Conservation (phyloP, 1,140 invertebrate genomes). For the Drosophila pseudoobscura region DNA sequence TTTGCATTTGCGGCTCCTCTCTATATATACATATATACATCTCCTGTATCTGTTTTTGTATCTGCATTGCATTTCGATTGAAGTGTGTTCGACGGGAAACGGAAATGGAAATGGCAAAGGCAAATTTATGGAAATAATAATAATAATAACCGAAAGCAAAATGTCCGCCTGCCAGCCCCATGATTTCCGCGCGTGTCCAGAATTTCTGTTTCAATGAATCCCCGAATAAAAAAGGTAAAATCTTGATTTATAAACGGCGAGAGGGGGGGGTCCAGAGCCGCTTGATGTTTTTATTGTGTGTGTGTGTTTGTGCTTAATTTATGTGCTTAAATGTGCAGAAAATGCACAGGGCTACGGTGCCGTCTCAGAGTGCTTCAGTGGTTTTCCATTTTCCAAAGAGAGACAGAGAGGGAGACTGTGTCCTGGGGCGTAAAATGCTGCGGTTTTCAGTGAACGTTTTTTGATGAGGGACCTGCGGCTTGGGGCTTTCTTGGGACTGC, state of each 20-base stretch:
- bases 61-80: constrained; percentile 49
- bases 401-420: constrained; percentile 10
- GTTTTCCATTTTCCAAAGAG: no score
- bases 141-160: constrained; percentile 30
- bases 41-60: neutral
- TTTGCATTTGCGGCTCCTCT: constrained; percentile 58
- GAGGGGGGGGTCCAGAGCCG: neutral
- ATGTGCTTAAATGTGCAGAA: constrained; percentile 79
- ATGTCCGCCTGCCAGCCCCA: neutral
- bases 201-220: constrained; percentile 17
- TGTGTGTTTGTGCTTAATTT: constrained; percentile 65
- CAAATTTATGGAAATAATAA: constrained; percentile 80
- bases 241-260: constrained; percentile 40
- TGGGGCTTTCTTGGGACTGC: neutral
- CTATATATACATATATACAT: neutral
- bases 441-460: constrained; percentile 36
- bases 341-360: constrained; percentile 28
- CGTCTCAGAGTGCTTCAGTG: no score
- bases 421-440: constrained; percentile 49
- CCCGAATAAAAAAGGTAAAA: constrained; percentile 4
- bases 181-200: constrained; percentile 32
- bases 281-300: constrained; percentile 73
- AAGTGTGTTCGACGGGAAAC: constrained; percentile 49
- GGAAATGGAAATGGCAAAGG: constrained; percentile 69
- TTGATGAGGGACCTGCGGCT: constrained; percentile 33